Conservation (phyloP, 2,888 invertebrate species). For the Drosophila parthenogenetica region DNA sequence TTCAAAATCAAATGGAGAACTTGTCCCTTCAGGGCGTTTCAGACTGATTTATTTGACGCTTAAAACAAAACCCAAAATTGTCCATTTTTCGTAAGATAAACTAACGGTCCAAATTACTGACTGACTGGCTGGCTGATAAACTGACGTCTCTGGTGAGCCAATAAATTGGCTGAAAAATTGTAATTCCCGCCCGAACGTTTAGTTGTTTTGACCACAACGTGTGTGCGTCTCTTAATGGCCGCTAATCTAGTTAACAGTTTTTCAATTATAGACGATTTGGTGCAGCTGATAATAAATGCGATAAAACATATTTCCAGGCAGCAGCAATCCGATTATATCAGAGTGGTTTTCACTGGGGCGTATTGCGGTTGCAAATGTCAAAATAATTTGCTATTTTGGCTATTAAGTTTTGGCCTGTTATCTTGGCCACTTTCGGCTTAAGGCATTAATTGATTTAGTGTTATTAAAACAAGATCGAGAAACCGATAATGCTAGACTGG, state of each 20-base stretch:
- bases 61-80: constrained; percentile 29
- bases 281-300: constrained; percentile 77
- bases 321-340: constrained; percentile 69
- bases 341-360: constrained; percentile 49
- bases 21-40: constrained; percentile 69
- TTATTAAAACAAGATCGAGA: constrained; percentile 13
- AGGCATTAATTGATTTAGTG: constrained; percentile 75
- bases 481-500: constrained; percentile 21
- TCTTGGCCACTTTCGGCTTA: constrained; percentile 49
- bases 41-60: constrained; percentile 62
- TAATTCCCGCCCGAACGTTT: constrained; percentile 45
- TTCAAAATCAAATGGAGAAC: constrained; percentile 55
- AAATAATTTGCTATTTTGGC: constrained; percentile 62
- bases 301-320: constrained; percentile 73
- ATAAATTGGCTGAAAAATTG: constrained; percentile 46
- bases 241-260: constrained; percentile 80
- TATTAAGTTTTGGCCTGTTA: constrained; percentile 49
- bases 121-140: constrained; percentile 38
- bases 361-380: constrained; percentile 79
- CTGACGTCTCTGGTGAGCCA: constrained; percentile 55
- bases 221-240: constrained; percentile 71
- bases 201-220: constrained; percentile 40
- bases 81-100: constrained; percentile 58
- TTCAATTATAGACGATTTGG: constrained; percentile 79
- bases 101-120: background rate